These are phyloP conservation scores for Aurelia aurita DNA, from an alignment of 30 jellyfish, hydroid and myxozoan genomes.

Conservation along the genomic window DNA sequence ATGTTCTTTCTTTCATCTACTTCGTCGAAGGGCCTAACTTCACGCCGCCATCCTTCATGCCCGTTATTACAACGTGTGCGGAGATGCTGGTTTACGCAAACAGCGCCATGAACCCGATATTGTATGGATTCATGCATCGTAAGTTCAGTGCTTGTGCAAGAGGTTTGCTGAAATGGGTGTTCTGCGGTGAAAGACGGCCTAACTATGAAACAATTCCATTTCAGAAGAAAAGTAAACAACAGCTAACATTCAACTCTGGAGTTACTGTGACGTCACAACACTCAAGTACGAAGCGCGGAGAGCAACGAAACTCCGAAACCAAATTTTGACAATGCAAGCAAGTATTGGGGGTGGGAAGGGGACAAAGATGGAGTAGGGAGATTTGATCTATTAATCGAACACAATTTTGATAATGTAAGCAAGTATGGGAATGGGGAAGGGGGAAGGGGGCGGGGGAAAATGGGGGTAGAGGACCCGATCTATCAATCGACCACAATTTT, in stretches of 20 bases:
- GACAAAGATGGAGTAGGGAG: too few relatives aligned
- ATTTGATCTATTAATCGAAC: too few relatives aligned
- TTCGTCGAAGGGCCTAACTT: slow-evolving; percentile 57
- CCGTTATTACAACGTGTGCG: slow-evolving; percentile 60
- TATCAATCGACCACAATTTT: too few relatives aligned
- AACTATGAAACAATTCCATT: slow-evolving; percentile 28
- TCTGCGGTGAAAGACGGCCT: slow-evolving; percentile 44
- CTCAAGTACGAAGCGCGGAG: too few relatives aligned
- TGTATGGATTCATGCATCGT: slow-evolving; percentile 75
- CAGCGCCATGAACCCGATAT: slow-evolving; percentile 79
- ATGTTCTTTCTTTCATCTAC: slow-evolving; percentile 71
- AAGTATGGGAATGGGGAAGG: too few relatives aligned
- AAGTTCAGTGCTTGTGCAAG: slow-evolving; percentile 67
- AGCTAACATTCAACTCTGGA: slow-evolving; percentile 25
- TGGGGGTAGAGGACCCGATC: too few relatives aligned
- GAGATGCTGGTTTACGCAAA: slow-evolving; percentile 78
- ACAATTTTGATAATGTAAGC: too few relatives aligned
- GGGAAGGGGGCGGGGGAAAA: too few relatives aligned
- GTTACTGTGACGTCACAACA: neutral
- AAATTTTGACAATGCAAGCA: too few relatives aligned
- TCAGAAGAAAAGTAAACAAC: slow-evolving; percentile 18
- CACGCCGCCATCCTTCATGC: slow-evolving; percentile 87
- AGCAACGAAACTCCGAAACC: too few relatives aligned
- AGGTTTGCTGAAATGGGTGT: slow-evolving; percentile 42
- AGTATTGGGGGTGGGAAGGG: too few relatives aligned